These are phyloP conservation scores for Seriola quinqueradiata DNA, from an alignment of 2,113 vertebrate species.

Conservation along the genomic window DNA sequence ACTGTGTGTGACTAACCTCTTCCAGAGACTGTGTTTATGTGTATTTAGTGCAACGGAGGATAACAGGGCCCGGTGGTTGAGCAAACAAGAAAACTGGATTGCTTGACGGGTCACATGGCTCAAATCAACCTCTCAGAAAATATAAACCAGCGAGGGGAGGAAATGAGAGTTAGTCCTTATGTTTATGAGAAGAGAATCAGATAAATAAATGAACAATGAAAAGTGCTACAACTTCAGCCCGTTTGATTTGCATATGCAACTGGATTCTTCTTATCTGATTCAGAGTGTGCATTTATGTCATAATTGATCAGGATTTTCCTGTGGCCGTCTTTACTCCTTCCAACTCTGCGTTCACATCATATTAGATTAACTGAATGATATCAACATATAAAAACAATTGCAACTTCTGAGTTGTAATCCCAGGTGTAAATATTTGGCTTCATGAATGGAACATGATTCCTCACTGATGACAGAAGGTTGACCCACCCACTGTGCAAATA, in stretches of 20 bases:
- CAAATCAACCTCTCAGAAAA: slow-evolving; percentile 32
- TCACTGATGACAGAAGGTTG: not conserved
- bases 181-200: slow-evolving; percentile 3
- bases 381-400: not conserved
- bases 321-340: not conserved
- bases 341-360: slow-evolving; percentile 10
- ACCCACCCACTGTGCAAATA: slow-evolving; percentile 50
- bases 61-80: slow-evolving; percentile 7
- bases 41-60: slow-evolving; percentile 13
- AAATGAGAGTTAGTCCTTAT: slow-evolving; percentile 1
- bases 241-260: not conserved
- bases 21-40: slow-evolving; percentile 17
- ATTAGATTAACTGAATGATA: not conserved
- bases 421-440: slow-evolving; percentile 42
- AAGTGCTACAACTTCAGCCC: not conserved
- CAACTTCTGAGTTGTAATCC: not conserved
- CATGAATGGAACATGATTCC: not conserved
- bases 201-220: slow-evolving; percentile 12
- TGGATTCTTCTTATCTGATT: not conserved
- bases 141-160: not conserved
- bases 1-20: not conserved
- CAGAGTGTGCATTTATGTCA: not conserved
- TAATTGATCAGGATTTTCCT: not conserved
- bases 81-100: slow-evolving; percentile 49
- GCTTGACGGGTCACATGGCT: slow-evolving; percentile 46